Percentiles rank a stretch among this genome's conserved stretches.
phyloP scores from a whole-genome alignment of 1,140 invertebrate species.

The Steinernema feltiae region DNA sequence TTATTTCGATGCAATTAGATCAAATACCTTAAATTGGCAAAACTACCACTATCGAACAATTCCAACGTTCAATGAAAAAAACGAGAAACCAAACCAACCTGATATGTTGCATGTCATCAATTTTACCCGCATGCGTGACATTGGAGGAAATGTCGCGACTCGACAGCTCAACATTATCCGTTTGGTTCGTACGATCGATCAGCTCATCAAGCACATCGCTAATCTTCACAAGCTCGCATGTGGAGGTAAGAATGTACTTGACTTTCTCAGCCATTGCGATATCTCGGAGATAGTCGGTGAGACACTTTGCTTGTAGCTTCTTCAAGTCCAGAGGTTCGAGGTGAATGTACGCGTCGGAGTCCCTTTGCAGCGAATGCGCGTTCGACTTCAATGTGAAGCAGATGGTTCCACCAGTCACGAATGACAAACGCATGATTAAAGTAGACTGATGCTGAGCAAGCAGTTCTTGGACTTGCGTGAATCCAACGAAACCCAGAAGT shows the following conservation, averaged over 20 bases:
- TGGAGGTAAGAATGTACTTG: slow-evolving; percentile 54
- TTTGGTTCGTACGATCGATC: slow-evolving; percentile 30
- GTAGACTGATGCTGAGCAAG: slow-evolving; percentile 46
- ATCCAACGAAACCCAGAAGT: slow-evolving; percentile 53
- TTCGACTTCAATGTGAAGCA: slow-evolving; percentile 56
- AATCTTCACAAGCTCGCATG: slow-evolving; percentile 42
- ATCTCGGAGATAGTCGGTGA: slow-evolving; percentile 47
- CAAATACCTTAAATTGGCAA: too few relatives aligned
- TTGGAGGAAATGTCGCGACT: slow-evolving; percentile 54
- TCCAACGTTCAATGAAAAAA: too few relatives aligned
- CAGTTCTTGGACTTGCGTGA: slow-evolving; percentile 52
- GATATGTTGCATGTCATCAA: slow-evolving; percentile 55
- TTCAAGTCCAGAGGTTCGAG: slow-evolving; percentile 55
- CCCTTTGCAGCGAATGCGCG: slow-evolving; percentile 37
- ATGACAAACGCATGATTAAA: slow-evolving; percentile 54
- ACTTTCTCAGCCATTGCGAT: slow-evolving; percentile 51
- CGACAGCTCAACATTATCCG: slow-evolving; percentile 39
- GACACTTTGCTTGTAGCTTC: slow-evolving; percentile 49
- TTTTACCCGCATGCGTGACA: slow-evolving; percentile 56
- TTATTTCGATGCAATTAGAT: too few relatives aligned
- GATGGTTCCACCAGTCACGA: slow-evolving; percentile 56
- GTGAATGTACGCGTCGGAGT: slow-evolving; percentile 46
- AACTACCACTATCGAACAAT: too few relatives aligned
- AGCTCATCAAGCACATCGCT: slow-evolving; percentile 45
- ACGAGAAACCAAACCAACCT: too few relatives aligned